Base-by-base conservation (phyloP, 2,113 vertebrate species). In the Addax nasomaculatus region DNA sequence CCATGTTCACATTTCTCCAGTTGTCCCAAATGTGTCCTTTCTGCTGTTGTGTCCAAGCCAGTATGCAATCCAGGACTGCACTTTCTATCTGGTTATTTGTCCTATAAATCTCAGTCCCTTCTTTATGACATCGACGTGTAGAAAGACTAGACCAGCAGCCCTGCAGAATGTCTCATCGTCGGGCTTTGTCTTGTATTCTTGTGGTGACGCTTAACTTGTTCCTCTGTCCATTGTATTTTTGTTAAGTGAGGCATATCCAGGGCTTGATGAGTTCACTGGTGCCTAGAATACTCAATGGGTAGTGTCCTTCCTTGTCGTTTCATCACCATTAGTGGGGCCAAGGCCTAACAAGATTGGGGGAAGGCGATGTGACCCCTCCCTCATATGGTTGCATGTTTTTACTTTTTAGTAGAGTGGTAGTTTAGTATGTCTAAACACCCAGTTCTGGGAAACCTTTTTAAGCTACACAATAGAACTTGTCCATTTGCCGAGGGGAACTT, bases 401-500 rank as follows among this genome's bases (percentile, higher is more conserved):
- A 19, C 51, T 47, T 58, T 36, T 86, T 23, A 90, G 36, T 29
- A 79, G 53, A 85, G 85, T 27, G 25, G 25, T 12, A 58, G 57
- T 29, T 58, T 58, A 62, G 60, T n/a, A 10, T 49, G 47, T 49
- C 83, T 64, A 23, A 85, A 73, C 67, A 45, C 84, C 57, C 39
- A 58, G 16, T 90, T 92, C 81, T 96, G 55, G 45, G 81, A 86
- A 43, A 81, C 1, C n/a, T 92, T 95, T 92, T 51, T 16, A 93
- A 84, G 79, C 19, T 51, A 36, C 15, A 36, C 25, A 39, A 80
- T 60, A 79, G 85, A 92, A 80, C 19, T 58, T 13, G 4, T 85
- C 39, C 45, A 67, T 78, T 96, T 94, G 62, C 21, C 47, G 3
- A 97, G 39, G 80, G 51, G 45, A 97, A 92, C 73, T 88, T 96